Percentiles rank a stretch among this genome's conserved stretches.
Conservation (phyloP, 2,888 invertebrate genomes). For the Drosophila picticornis region DNA sequence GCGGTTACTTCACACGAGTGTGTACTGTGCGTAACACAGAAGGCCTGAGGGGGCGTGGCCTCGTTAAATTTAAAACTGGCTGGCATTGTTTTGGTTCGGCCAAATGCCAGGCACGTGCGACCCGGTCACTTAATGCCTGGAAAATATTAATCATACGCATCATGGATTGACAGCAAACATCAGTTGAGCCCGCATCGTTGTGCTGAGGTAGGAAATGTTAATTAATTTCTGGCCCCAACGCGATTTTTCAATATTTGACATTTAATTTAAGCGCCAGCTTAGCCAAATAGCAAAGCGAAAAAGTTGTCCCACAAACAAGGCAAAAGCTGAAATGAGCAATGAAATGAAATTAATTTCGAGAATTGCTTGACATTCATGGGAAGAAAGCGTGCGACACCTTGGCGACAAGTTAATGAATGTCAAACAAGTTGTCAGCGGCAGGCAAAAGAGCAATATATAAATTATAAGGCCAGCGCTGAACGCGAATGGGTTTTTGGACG, state of each 20-base stretch:
- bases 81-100: conserved; percentile 24
- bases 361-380: conserved; percentile 61
- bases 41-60: conserved; percentile 60
- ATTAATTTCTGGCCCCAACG: conserved; percentile 59
- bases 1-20: conserved; percentile 17
- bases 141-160: conserved; percentile 75
- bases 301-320: neutral
- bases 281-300: conserved; percentile 15
- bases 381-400: conserved; percentile 50
- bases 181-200: conserved; percentile 10
- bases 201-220: conserved; percentile 36
- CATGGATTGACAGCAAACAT: conserved; percentile 24
- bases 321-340: conserved; percentile 32
- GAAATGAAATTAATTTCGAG: conserved; percentile 68
- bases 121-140: conserved; percentile 37
- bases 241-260: conserved; percentile 61
- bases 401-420: conserved; percentile 58
- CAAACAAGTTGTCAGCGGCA: conserved; percentile 27
- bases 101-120: conserved; percentile 68
- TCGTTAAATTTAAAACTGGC: conserved; percentile 67
- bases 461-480: conserved; percentile 25
- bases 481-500: neutral
- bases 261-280: conserved; percentile 58
- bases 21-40: conserved; percentile 17
- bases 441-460: conserved; percentile 34